Base-by-base conservation (phyloP, 2,888 invertebrate genomes). In the Bellardia bayeri region DNA sequence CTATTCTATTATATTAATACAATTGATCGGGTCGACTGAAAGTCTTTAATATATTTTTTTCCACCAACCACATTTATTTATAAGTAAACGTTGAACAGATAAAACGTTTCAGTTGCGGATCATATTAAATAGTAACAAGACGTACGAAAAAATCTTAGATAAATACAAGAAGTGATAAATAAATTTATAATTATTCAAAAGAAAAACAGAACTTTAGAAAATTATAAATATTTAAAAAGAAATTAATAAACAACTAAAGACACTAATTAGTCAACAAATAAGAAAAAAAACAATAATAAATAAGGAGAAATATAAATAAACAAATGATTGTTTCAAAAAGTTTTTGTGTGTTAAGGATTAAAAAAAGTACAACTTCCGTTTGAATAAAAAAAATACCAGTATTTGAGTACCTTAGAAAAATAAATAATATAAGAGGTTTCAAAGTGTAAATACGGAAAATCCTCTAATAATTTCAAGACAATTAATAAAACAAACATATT, bases 51-150 rank as follows among this genome's bases (percentile, higher is more conserved):
- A 64, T 40, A 16, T 13, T 11, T 11, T 23, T 58, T 68, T 82
- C 33, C n/a, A 7, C 13, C 63, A 58, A 71, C 51, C n/a, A 54
- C 33, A 79, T 75, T 87, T 56, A 71, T 82, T 87, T 87, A 87
- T 82, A 87, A 87, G 56, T 78, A 51, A 82, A 69, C 58, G 85
- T 61, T 76, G 61, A 69, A 75, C 82, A 66, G 45, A 45, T 74
- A 79, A 54, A 74, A 37, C 82, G 89, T 88, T 91, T 91, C 90
- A 92, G 91, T 92, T 69, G 85, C 88, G 90, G 89, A 89, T 90
- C 88, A 90, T 80, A 87, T 87, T 82, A 89, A 90, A 89, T 79
- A 88, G 89, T 75, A 86, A 88, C 83, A 90, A 91, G 91, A 90
- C 90, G 89, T 91, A 78, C 66, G 69, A 33, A 68, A 49, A 40